phyloP scores from a whole-genome alignment of 2,888 invertebrate genomes.

The Diadegma fenestrale region DNA sequence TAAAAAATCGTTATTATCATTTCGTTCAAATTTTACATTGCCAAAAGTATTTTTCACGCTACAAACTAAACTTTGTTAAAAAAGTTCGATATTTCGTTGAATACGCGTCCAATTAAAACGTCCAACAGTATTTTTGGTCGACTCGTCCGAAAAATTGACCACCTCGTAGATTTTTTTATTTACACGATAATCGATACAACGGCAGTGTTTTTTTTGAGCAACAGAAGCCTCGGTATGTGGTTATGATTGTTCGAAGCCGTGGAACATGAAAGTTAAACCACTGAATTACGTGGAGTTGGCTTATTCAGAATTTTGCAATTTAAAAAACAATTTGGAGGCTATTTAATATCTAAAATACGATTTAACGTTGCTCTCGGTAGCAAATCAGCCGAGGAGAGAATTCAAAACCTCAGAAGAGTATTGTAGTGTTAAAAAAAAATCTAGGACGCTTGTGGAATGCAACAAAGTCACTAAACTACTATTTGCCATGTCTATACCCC shows the following conservation, averaged over 20 bases:
- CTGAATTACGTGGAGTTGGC: not conserved
- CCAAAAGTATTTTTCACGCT: not conserved
- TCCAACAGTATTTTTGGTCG: too few species aligned
- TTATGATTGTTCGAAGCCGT: not conserved
- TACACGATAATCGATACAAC: not conserved
- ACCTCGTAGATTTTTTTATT: not conserved
- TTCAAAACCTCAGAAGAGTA: slow-evolving; percentile 35
- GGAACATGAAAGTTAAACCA: not conserved
- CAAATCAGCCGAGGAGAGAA: slow-evolving; percentile 4
- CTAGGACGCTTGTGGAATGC: slow-evolving; percentile 37
- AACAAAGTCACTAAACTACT: slow-evolving; percentile 38
- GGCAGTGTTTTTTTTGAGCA: not conserved
- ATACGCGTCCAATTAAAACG: too few species aligned
- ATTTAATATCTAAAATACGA: not conserved
- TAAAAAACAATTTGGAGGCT: not conserved
- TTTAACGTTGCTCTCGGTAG: not conserved
- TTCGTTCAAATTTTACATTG: not conserved
- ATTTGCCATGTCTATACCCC: slow-evolving; percentile 26
- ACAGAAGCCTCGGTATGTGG: not conserved
- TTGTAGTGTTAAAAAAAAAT: slow-evolving; percentile 41
- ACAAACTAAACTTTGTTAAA: too few species aligned
- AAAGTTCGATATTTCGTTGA: too few species aligned
- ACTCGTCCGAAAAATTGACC: too few species aligned
- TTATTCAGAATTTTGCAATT: slow-evolving; percentile 12
- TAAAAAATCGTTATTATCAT: not conserved